Base-by-base conservation (phyloP, 2,888 invertebrate species). In the Malachius bipustulatus region DNA sequence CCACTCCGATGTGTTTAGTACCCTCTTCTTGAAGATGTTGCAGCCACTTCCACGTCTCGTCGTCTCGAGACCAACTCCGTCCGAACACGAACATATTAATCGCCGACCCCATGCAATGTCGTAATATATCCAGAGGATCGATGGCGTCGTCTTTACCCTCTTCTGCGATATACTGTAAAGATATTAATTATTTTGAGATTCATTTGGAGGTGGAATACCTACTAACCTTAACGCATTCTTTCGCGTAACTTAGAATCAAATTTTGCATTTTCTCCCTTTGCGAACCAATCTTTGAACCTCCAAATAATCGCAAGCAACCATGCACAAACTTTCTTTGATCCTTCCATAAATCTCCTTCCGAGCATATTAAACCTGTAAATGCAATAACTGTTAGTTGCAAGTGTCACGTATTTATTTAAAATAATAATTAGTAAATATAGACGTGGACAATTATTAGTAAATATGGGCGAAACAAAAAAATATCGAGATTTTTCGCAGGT, bases 11-110 rank as follows among this genome's bases (percentile, higher is more conserved):
- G 49, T 78, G 71, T 54, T 83, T 80, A 32, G 82, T 76, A 1
- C 89, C 88, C 57, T 85, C 82, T 54, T 87, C 85, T 58, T 88
- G 84, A 33, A 84, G 65, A 47, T 76, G 64, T 49, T 81, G 74
- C 36, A 88, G 63, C 73, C 82, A 82, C 36, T 64, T 65, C 85
- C 89, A 90, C 4, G 75, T 75, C 50, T 70, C 66, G 54, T 88
- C 81, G 37, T 80, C 66, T 32, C 71, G 66, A 2, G 68, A 62
- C 59, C 75, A 89, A 45, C 71, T 72, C 48, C 70, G 70, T 0
- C 89, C 89, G 51, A 87, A 84, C 11, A 88, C 78, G 30, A 89
- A 62, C 44, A 73, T 70, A 52, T 83, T 82, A 37, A 89, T 69
- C 12, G 81, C 66, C 49, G 84, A 83, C 13, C 88, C 89, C 41